Percentiles rank a stretch among this genome's conserved stretches.
Conservation (phyloP, 2,113 vertebrate species). For the Copsychus sechellarum region DNA sequence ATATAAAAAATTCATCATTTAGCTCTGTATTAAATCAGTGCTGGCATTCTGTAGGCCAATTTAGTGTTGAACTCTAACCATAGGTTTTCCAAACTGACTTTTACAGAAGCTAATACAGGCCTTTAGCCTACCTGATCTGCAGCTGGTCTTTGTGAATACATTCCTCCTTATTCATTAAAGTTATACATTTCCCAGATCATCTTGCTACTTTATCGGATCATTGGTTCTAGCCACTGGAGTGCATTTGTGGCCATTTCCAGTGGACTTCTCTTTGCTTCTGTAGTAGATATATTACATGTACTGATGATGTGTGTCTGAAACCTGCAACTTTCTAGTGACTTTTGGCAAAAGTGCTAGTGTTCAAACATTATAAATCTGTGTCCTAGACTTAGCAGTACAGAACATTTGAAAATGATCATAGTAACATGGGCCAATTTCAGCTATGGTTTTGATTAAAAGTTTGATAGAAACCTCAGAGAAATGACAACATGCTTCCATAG, state of each 20-base stretch:
- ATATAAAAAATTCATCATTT: not conserved
- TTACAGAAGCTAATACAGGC: not conserved
- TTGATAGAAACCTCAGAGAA: conserved; percentile 58
- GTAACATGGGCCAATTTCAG: not conserved
- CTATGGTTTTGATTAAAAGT: conserved; percentile 52
- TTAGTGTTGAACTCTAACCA: not conserved
- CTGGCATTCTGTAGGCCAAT: not conserved
- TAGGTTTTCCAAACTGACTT: not conserved
- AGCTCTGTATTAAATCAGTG: not conserved
- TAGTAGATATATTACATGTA: not conserved
- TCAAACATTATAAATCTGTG: conserved; percentile 48
- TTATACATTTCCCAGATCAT: conserved; percentile 2
- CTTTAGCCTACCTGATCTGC: not conserved
- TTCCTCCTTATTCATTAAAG: not conserved
- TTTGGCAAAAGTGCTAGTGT: conserved; percentile 21
- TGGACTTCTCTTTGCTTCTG: conserved; percentile 22
- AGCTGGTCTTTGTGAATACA: not conserved
- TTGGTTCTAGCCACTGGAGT: not conserved
- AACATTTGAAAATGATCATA: conserved; percentile 25
- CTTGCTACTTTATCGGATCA: not conserved
- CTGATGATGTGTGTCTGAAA: conserved; percentile 38
- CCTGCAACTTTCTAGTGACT: conserved; percentile 47
- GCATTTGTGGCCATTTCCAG: not conserved
- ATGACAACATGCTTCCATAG: conserved; percentile 36
- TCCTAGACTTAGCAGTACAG: conserved; percentile 26